These are phyloP conservation scores for Taenioides sp. DNA, from an alignment of 2,797 vertebrate genomes.

Conservation along the genomic window DNA sequence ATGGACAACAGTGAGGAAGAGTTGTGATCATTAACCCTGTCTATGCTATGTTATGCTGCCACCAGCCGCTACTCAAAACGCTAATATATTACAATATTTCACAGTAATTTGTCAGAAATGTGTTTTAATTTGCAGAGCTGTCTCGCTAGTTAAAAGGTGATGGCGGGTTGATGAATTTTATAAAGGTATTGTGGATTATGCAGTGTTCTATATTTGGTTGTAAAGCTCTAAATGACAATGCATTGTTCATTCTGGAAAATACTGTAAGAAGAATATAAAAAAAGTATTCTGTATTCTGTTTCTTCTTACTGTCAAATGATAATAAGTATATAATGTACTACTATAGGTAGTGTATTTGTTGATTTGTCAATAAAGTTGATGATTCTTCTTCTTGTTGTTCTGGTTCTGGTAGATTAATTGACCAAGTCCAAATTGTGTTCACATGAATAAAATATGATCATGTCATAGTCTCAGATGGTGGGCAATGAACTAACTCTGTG, in stretches of 20 bases:
- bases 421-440: too few species aligned
- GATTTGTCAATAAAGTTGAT: too few species aligned
- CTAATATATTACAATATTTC: constrained; percentile 2
- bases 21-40: constrained; percentile 6
- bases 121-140: constrained; percentile 5
- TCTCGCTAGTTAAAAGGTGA: constrained; percentile 2
- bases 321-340: too few species aligned
- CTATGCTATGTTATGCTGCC: not conserved
- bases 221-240: not conserved
- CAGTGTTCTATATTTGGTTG: not conserved
- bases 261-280: too few species aligned
- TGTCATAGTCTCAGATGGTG: too few species aligned
- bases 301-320: not conserved
- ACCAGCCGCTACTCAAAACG: not conserved
- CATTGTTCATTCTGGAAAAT: not conserved
- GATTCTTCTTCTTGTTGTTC: too few species aligned
- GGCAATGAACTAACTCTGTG: too few species aligned
- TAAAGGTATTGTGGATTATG: not conserved
- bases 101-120: constrained; percentile 8
- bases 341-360: too few species aligned
- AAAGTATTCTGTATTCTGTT: not conserved
- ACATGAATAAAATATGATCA: too few species aligned
- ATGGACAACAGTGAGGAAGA: not conserved
- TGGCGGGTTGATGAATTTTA: constrained; percentile 2
- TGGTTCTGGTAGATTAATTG: too few species aligned